Evolutionary conservation across 2,113 vertebrate species (phyloP).

Genomic region (Grammomys surdaster): DNA sequence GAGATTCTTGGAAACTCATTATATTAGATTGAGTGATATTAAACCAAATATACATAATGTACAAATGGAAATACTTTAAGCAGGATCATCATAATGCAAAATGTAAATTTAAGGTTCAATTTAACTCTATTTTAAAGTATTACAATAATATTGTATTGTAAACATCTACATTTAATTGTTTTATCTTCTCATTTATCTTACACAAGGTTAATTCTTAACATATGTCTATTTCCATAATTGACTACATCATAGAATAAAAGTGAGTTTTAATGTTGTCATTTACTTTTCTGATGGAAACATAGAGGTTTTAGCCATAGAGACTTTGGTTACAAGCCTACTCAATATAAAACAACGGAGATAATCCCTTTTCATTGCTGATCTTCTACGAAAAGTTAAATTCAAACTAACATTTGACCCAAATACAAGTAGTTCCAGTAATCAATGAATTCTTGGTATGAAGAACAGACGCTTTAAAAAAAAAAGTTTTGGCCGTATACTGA

Average conservation of each 20-base stretch:
- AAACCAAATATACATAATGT: neutral
- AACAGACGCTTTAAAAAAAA: neutral
- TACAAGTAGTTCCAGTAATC: neutral
- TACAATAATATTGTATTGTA: neutral
- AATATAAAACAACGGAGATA: neutral
- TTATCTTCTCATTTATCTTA: neutral
- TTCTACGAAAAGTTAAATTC: slow-evolving; percentile 9
- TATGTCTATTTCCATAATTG: neutral
- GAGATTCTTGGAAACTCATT: slow-evolving; percentile 13
- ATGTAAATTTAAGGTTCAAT: neutral
- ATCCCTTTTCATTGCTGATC: slow-evolving; percentile 25
- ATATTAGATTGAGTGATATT: neutral
- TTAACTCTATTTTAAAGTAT: neutral
- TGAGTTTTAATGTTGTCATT: slow-evolving; percentile 7
- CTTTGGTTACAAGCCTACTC: neutral
- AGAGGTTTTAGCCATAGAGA: neutral
- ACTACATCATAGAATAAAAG: neutral
- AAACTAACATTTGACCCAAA: slow-evolving; percentile 54
- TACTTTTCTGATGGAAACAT: slow-evolving; percentile 33
- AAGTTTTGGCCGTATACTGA: neutral
- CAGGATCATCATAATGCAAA: neutral
- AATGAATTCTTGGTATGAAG: slow-evolving; percentile 39
- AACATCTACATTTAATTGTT: neutral
- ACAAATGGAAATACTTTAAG: neutral
- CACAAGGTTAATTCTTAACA: slow-evolving; percentile 6